Conservation (phyloP, 2,888 invertebrate genomes). For the Folsomia candida region DNA sequence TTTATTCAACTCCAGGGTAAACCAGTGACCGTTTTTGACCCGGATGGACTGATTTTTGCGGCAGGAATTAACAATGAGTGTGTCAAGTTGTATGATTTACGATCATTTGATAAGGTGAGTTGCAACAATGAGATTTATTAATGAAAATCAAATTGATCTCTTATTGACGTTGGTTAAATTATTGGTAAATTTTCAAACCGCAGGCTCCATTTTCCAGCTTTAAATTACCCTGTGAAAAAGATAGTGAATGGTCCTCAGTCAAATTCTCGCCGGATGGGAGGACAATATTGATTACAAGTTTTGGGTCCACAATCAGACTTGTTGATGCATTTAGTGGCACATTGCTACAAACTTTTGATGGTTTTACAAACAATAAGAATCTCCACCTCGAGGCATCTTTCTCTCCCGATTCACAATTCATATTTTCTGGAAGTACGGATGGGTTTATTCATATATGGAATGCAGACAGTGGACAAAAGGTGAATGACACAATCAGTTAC, state of each 20-base stretch:
- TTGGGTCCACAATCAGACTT: slow-evolving; percentile 87
- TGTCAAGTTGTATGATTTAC: slow-evolving; percentile 93
- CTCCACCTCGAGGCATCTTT: slow-evolving; percentile 96
- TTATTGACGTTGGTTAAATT: slow-evolving; percentile 8
- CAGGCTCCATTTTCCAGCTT: slow-evolving; percentile 88
- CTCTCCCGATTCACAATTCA: slow-evolving; percentile 97
- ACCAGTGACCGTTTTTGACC: slow-evolving; percentile 98
- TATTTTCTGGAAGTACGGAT: slow-evolving; percentile 96
- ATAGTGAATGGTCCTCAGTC: slow-evolving; percentile 97
- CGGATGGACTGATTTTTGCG: slow-evolving; percentile 95
- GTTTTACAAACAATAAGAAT: slow-evolving; percentile 91
- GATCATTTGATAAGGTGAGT: slow-evolving; percentile 92
- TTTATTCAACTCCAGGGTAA: slow-evolving; percentile 93
- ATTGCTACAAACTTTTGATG: slow-evolving; percentile 86
- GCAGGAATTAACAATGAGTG: slow-evolving; percentile 97
- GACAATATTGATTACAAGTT: slow-evolving; percentile 94
- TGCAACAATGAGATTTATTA: background rate
- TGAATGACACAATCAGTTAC: slow-evolving; percentile 46
- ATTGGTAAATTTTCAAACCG: too few relatives aligned
- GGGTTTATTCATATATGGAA: slow-evolving; percentile 97
- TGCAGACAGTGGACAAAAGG: slow-evolving; percentile 88
- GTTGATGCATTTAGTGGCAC: slow-evolving; percentile 98
- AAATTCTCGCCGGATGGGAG: slow-evolving; percentile 98
- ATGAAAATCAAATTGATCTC: background rate
- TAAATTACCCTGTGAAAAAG: slow-evolving; percentile 89